Evolutionary conservation across 2,113 vertebrate genomes (phyloP), one percentile per base, ranked within the genome.

Genomic region (Campylorhamphus procurvoides): DNA sequence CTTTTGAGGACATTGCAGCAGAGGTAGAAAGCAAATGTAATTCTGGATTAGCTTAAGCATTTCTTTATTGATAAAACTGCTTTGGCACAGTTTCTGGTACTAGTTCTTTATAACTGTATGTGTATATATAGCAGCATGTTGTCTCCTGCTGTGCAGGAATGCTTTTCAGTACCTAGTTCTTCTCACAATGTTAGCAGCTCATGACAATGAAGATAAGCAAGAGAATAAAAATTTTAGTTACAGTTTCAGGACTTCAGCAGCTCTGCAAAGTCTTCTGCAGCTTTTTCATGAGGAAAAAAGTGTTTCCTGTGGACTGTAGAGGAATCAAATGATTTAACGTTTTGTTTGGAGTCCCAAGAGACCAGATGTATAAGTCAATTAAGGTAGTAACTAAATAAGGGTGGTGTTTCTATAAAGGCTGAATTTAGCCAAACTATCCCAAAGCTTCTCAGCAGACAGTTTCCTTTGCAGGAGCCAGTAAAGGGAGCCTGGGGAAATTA

Each of bases 401-500:
- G 68, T 80, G 82, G 59, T 90, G 83, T 89, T 94, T 81, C 84
- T 91, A 24, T 77, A 76, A 85, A 86, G 37, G 49, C 42, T 92
- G 84, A 63, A 44, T 87, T 82, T 93, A 87, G 44, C 39, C 44
- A 89, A 3, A 7, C 24, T 72, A n/a, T 69, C 75, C 44, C 55
- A 73, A 66, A 90, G 33, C 50, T 83, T 86, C 85, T 92, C 83
- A 88, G 82, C 55, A 73, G 84, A 86, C 50, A 76, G 37, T 74
- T 93, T 84, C 33, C 47, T 59, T 82, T 92, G 94, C 92, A 94
- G 62, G 28, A 96, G 42, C 46, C 63, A 80, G 67, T 90, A 90
- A 88, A 33, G 31, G 33, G 90, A 94, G 39, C 72, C 79, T 82
- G n/a, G 94, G 92, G 85, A 93, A 83, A 96, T 94, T 88, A 92